Percentiles rank a stretch among this genome's conserved stretches.
phyloP scores from a whole-genome alignment of 2,888 invertebrate genomes.

The Auanema sp. region DNA sequence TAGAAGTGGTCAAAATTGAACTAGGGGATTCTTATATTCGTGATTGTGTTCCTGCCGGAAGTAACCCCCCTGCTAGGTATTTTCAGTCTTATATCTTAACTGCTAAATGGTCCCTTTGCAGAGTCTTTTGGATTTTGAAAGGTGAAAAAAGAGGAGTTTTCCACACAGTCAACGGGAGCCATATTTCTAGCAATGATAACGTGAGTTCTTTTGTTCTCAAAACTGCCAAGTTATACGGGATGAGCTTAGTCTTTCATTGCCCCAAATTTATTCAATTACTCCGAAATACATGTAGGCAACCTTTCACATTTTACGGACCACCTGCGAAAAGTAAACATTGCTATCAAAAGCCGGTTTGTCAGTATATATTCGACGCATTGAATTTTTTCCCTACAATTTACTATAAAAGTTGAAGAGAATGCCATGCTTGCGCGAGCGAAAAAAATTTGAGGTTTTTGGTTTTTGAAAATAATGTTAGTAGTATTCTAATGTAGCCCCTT shows the following conservation, averaged over 20 bases:
- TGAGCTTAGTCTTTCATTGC: background rate
- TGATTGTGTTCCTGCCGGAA: conserved; percentile 60
- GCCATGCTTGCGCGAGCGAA: no score
- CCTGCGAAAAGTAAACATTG: no score
- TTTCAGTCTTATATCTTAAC: background rate
- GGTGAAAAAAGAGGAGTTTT: conserved; percentile 56
- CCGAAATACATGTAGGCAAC: no score
- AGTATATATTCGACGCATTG: no score
- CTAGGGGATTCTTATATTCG: conserved; percentile 61
- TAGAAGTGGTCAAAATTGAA: conserved; percentile 55
- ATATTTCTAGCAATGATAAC: conserved; percentile 63
- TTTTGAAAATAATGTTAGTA: no score
- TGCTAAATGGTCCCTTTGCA: conserved; percentile 15
- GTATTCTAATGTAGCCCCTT: no score
- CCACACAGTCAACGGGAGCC: conserved; percentile 59
- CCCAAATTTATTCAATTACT: background rate
- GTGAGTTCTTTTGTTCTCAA: conserved; percentile 30
- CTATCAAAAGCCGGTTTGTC: no score
- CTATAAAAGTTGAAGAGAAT: no score
- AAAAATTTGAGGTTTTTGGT: no score
- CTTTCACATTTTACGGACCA: no score
- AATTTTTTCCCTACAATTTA: no score
- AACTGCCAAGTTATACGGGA: no score
- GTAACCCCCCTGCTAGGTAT: conserved; percentile 54
- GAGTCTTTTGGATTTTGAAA: conserved; percentile 63